A percentile compares a stretch with the other conserved stretches of the same genome.
These are phyloP conservation scores for Heterodera schachtii DNA, from an alignment of 1,140 invertebrate species.

Conservation along the genomic window DNA sequence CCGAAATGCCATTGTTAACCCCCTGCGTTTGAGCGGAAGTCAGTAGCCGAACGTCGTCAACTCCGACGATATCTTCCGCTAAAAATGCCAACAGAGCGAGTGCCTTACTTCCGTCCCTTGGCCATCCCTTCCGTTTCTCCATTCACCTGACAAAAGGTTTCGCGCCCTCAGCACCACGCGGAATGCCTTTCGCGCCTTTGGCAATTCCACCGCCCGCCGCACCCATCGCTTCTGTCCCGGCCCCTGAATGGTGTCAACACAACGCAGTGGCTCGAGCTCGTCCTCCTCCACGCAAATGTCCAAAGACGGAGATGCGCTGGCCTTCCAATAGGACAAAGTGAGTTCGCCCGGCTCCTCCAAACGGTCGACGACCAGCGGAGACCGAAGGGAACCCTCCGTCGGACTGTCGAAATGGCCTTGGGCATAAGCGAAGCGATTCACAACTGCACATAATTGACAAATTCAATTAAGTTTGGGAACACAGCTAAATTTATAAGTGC, in stretches of 20 bases:
- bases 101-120: background rate
- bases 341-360: conserved; percentile 19
- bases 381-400: conserved; percentile 31
- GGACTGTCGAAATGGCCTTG: conserved; percentile 30
- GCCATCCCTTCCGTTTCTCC: background rate
- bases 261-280: conserved; percentile 23
- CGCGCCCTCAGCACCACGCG: conserved; percentile 28
- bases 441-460: background rate
- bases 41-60: conserved; percentile 35
- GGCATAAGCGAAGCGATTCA: conserved; percentile 34
- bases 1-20: background rate
- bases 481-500: background rate
- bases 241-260: conserved; percentile 35
- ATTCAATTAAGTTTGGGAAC: background rate
- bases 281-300: conserved; percentile 37
- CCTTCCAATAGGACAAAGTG: conserved; percentile 32
- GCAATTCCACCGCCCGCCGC: conserved; percentile 17
- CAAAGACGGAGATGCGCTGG: conserved; percentile 20
- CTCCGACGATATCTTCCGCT: conserved; percentile 38
- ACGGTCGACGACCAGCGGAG: conserved; percentile 15
- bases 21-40: background rate
- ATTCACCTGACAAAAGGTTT: conserved; percentile 28
- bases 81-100: background rate
- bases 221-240: conserved; percentile 37
- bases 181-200: conserved; percentile 11